Conservation (phyloP, 2,888 invertebrate species). For the Mystacides longicornis region DNA sequence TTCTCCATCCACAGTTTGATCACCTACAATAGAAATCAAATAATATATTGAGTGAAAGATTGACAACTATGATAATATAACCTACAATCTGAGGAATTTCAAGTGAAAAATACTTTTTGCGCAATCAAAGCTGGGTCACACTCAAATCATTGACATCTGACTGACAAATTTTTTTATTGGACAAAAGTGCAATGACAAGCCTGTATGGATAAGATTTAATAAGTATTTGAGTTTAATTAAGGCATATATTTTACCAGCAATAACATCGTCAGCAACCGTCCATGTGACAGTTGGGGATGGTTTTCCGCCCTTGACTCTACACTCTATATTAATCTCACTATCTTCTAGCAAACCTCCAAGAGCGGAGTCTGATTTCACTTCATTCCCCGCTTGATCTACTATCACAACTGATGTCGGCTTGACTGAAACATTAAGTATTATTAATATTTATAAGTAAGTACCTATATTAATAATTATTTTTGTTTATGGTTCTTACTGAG, state of each 20-base stretch:
- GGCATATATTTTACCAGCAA: too few species aligned
- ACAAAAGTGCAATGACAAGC: too few species aligned
- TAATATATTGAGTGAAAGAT: too few species aligned
- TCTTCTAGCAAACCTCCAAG: slow-evolving; percentile 67
- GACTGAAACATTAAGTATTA: slow-evolving; percentile 58
- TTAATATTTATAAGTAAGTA: neutral
- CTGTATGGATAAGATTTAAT: too few species aligned
- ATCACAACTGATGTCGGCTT: slow-evolving; percentile 69
- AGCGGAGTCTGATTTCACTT: slow-evolving; percentile 53
- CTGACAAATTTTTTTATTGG: too few species aligned
- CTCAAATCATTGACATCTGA: too few species aligned
- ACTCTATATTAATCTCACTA: slow-evolving; percentile 58
- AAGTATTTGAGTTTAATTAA: too few species aligned
- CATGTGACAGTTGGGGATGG: slow-evolving; percentile 79
- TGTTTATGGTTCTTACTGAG: slow-evolving; percentile 51
- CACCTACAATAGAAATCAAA: slow-evolving; percentile 13
- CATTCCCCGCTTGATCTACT: slow-evolving; percentile 55
- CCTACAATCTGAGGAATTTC: too few species aligned
- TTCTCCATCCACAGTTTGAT: slow-evolving; percentile 18
- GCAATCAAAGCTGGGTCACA: too few species aligned
- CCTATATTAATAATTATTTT: neutral
- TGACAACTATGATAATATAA: too few species aligned
- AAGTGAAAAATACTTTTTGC: too few species aligned
- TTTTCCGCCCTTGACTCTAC: slow-evolving; percentile 73
- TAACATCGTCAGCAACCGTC: slow-evolving; percentile 67